Percentiles rank a stretch among this genome's conserved stretches.
Evolutionary conservation across 2,888 invertebrate genomes (phyloP).

Genomic region (Norana najaformis): DNA sequence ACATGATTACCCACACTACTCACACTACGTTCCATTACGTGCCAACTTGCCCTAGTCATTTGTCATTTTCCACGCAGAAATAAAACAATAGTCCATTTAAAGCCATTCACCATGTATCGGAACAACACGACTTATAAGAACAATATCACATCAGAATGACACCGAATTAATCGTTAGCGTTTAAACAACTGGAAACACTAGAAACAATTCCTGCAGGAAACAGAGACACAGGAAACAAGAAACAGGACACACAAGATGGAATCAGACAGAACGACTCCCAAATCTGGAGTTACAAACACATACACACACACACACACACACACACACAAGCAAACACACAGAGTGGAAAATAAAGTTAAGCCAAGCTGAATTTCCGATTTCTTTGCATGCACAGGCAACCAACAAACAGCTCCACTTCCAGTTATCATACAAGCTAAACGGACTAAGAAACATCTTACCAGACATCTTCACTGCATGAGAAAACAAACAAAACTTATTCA

Average conservation of each 20-base stretch:
- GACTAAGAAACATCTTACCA: neutral
- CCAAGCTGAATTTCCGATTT: neutral
- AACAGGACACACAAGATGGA: too few species aligned
- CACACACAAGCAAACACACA: neutral
- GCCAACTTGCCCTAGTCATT: too few species aligned
- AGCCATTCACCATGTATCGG: too few species aligned
- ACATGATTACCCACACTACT: too few species aligned
- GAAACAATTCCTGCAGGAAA: neutral
- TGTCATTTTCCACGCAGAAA: too few species aligned
- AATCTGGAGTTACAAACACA: neutral
- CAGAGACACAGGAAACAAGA: too few species aligned
- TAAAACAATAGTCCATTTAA: too few species aligned
- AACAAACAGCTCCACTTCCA: neutral
- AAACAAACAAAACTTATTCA: constrained; percentile 3
- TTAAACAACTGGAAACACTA: neutral
- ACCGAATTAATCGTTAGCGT: neutral
- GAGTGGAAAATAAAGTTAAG: neutral
- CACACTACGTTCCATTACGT: too few species aligned
- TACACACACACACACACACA: neutral
- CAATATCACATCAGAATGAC: too few species aligned
- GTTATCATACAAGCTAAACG: neutral
- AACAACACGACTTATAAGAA: too few species aligned
- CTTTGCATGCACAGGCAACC: neutral
- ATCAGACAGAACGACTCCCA: too few species aligned
- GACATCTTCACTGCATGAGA: neutral